Conservation (phyloP, 1,140 invertebrate species). For the Drosophila melanogaster region Release_6_plus_ISO1_MT NT_037436.4:6403001-6403500, state of each 20-base stretch:
- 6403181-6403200: conserved; percentile 3
- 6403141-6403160: conserved; percentile 42
- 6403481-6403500: background rate
- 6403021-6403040: background rate
- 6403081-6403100: conserved; percentile 24
- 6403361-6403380: conserved; percentile 39
- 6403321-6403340: conserved; percentile 15
- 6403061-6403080: conserved; percentile 58
- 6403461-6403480: background rate
- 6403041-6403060: conserved; percentile 44
- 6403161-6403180: conserved; percentile 18
- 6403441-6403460: conserved; percentile 7
- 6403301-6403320: conserved; percentile 36
- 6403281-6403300: conserved; percentile 39
- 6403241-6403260: conserved; percentile 2
- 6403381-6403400: conserved; percentile 5
- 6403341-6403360: conserved; percentile 45
- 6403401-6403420: background rate
- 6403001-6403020: conserved; percentile 50
- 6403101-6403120: conserved; percentile 22
- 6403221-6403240: conserved; percentile 50
- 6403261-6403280: conserved; percentile 45
- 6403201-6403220: conserved; percentile 45
- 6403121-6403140: conserved; percentile 54
- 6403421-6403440: background rate